Base-by-base conservation (phyloP, 1,140 invertebrate species). In the Drosophila parvula region DNA sequence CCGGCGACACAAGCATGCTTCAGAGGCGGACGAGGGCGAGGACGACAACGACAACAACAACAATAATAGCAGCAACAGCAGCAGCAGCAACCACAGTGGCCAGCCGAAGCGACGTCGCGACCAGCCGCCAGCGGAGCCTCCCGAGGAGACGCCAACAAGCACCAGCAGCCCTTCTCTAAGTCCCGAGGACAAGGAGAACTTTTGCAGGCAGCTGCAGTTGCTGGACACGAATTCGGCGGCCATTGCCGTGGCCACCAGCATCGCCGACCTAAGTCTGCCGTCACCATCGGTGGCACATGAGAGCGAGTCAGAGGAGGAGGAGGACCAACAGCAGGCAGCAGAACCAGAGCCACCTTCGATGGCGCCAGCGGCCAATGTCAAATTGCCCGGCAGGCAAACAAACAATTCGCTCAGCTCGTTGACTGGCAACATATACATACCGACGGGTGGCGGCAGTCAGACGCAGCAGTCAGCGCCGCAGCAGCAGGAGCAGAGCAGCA, bases 401-500 rank as follows among this genome's bases (percentile, higher is more conserved):
- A 97, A 97, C 90, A 97, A 97, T 92, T 97, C 96, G 3, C 92
- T 97, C 12, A 95, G 96, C 3, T 96, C 96, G 7, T 95, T 96
- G 32, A 96, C 96, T 14, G 96, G 96, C 18, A 95, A 96, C 86
- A 96, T 97, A 59, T 93, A 96, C 27, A 97, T 97, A 91, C 95
- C 94, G 9, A 48, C 69, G 9, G 63, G 69, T 43, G 58, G 63
- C n/a, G 11, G 16, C 38, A 67, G 8, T 27, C 59, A 62, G 28
- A n/a, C 51, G 34, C 71, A 45, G n/a, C 65, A 18, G 44, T 14
- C 73, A 51, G 36, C 64, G 18, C 64, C 48, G 7, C 48, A 32
- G 45, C 60, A 53, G n/a, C 69, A 63, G 34, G 68, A 82, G 28
- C 70, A 76, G 38, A 80, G 61, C 64, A 75, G 28, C 45, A 64